Percentiles rank a stretch among this genome's conserved stretches.
Evolutionary conservation across 2,888 invertebrate genomes (phyloP).

Genomic region (Meta bourneti): DNA sequence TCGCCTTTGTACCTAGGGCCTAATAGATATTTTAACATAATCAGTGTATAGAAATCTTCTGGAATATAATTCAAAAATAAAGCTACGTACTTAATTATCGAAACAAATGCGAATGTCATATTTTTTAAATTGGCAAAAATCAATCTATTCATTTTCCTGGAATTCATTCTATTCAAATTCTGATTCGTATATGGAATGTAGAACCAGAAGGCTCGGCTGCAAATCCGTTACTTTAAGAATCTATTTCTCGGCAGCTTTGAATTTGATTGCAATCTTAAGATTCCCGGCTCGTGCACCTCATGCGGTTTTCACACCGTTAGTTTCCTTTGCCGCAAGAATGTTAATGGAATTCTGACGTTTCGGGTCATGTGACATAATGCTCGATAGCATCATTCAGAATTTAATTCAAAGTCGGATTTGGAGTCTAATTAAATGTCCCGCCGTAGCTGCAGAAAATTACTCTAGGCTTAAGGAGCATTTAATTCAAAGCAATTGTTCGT

Average conservation of each 20-base stretch:
- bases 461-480: constrained; percentile 23
- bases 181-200: background rate
- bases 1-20: no score
- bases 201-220: background rate
- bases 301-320: background rate
- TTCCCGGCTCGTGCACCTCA: background rate
- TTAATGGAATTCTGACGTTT: constrained; percentile 1
- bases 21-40: no score
- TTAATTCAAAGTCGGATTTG: constrained; percentile 24
- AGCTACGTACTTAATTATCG: no score
- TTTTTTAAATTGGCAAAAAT: background rate
- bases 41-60: no score
- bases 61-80: no score
- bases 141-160: background rate
- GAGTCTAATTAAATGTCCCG: constrained; percentile 25
- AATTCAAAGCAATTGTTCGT: constrained; percentile 40
- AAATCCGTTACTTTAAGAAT: background rate
- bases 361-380: constrained; percentile 19
- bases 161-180: background rate
- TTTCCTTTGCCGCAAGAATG: constrained; percentile 3
- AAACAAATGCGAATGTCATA: no score
- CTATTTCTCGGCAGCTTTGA: background rate
- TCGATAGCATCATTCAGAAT: constrained; percentile 7
- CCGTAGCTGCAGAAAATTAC: constrained; percentile 9
- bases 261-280: background rate